Base-by-base conservation (phyloP, 1,140 invertebrate species). In the Acyrthosiphon pisum region DNA sequence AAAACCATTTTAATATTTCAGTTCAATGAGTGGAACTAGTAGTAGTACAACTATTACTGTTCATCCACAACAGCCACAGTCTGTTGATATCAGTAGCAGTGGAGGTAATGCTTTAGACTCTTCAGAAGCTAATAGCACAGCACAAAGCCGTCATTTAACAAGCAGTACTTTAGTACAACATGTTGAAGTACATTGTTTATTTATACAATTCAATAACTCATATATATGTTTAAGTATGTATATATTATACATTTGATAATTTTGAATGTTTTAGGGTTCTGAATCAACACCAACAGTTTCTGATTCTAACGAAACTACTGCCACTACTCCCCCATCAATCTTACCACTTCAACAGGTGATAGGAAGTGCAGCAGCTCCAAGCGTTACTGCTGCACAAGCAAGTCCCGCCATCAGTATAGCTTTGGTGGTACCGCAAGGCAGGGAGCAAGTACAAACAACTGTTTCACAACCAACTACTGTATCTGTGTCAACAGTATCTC, bases 81-180 rank as follows among this genome's bases (percentile, higher is more conserved):
- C 91, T 20, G 35, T 93, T 41, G 91, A 93, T 93, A 93, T 93
- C 26, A 93, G 91, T 53, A 93, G 91, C 35, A 93, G 91, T 44
- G 90, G 90, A 18, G 81, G 91, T 44, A 93, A 86, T 86, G 76
- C 81, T 20, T 93, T 84, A 56, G 91, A 93, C 9, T 93, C 91
- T 14, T 93, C 91, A n/a, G 91, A 93, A 93, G 91, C 91, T 30
- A 93, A 93, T 84, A 93, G 91, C 8, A 86, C 91, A 56, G 91
- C 91, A 53, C 91, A 93, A 86, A 93, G 91, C n/a, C 91, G 91
- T 53, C 91, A 93, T 93, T 84, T 93, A 93, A 93, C 91, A 20
- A 93, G 91, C 56, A 93, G 91, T 93, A 93, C 91, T 56, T 83
- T 93, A 53, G 48, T 93, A n/a, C 91, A 84, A 53, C 91, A 93